phyloP scores from a whole-genome alignment of 2,888 invertebrate genomes.

The Tinea pellionella region DNA sequence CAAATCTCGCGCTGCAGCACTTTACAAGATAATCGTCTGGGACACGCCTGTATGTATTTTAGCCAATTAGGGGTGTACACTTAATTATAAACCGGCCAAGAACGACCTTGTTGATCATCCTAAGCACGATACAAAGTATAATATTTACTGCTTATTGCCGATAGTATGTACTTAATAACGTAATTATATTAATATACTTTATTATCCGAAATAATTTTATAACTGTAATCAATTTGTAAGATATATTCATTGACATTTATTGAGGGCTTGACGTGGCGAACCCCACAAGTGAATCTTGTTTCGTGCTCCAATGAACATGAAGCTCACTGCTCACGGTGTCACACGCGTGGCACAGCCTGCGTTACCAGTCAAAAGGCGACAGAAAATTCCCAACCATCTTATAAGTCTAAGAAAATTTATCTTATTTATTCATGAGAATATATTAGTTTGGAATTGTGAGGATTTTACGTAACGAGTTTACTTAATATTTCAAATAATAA shows the following conservation, averaged over 20 bases:
- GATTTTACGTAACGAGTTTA: background rate
- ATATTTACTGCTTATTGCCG: too few relatives aligned
- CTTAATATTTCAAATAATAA: too few relatives aligned
- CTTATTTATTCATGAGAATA: slow-evolving; percentile 4
- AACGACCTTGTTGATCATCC: too few relatives aligned
- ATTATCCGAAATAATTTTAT: background rate
- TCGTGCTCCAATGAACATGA: slow-evolving; percentile 29
- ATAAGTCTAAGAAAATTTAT: slow-evolving; percentile 5
- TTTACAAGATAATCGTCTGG: too few relatives aligned
- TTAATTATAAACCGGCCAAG: too few relatives aligned
- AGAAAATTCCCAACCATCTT: slow-evolving; percentile 8
- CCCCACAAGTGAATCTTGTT: slow-evolving; percentile 25
- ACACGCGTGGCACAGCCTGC: slow-evolving; percentile 21
- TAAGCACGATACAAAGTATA: too few relatives aligned
- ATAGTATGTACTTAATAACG: too few relatives aligned
- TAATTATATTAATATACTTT: too few relatives aligned
- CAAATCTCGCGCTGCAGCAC: too few relatives aligned
- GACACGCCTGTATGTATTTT: too few relatives aligned
- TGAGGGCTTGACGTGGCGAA: slow-evolving; percentile 8
- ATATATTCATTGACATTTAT: slow-evolving; percentile 14
- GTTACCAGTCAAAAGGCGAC: slow-evolving; percentile 17
- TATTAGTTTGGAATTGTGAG: too few relatives aligned
- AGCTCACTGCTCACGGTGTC: slow-evolving; percentile 27
- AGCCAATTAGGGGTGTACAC: too few relatives aligned
- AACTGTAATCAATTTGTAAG: slow-evolving; percentile 11